Evolutionary conservation across 2,797 vertebrate species (phyloP).

Genomic region (Chaunax sp.): DNA sequence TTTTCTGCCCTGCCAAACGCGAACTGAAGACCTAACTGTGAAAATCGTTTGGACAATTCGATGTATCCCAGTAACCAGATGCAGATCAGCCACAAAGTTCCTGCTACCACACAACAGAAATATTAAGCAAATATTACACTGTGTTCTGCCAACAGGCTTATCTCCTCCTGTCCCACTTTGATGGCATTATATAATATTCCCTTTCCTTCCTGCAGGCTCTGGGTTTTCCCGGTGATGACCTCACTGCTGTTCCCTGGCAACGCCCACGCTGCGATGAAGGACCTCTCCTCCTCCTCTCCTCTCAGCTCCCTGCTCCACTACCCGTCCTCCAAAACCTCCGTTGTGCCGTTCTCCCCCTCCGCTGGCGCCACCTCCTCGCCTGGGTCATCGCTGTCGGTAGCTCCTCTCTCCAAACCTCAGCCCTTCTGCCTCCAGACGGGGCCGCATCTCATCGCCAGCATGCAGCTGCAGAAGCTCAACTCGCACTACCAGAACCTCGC

Average conservation of each 20-base stretch:
- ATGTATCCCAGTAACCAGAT: too few relatives aligned
- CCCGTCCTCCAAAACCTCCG: constrained; percentile 76
- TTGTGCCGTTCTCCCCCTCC: constrained; percentile 75
- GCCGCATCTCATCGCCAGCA: constrained; percentile 85
- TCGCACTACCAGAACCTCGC: constrained; percentile 85
- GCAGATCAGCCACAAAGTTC: background rate
- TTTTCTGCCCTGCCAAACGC: too few relatives aligned
- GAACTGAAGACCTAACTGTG: too few relatives aligned
- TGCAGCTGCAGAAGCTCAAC: constrained; percentile 89
- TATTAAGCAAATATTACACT: background rate
- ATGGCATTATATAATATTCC: constrained; percentile 23
- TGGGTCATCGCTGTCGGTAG: constrained; percentile 55
- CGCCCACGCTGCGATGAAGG: constrained; percentile 80
- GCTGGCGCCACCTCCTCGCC: constrained; percentile 45
- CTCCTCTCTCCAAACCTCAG: constrained; percentile 77
- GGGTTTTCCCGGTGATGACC: constrained; percentile 79
- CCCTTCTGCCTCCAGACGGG: constrained; percentile 80
- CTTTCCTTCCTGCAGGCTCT: constrained; percentile 47
- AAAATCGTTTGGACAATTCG: too few relatives aligned
- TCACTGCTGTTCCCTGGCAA: constrained; percentile 77
- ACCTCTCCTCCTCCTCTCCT: constrained; percentile 78
- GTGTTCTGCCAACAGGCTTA: background rate
- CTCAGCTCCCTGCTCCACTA: constrained; percentile 81
- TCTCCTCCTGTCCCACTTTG: constrained; percentile 21
- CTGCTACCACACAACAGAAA: background rate